These are phyloP conservation scores for Temnothorax longispinosus DNA, from an alignment of 1,140 invertebrate species.

Conservation along the genomic window DNA sequence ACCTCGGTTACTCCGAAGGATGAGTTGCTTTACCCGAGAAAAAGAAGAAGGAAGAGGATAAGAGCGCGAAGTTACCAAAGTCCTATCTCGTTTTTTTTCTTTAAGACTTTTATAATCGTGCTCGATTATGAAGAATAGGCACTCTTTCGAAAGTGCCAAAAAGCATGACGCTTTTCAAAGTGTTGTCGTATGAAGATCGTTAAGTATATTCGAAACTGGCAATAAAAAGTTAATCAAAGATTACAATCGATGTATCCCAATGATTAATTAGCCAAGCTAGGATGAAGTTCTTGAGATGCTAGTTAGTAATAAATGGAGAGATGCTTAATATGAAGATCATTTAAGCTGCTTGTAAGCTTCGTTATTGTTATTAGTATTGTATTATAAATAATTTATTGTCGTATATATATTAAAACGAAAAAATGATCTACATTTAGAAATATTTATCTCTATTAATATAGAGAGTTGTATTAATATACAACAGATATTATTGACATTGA, in stretches of 20 bases:
- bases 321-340: background rate
- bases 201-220: background rate
- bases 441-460: background rate
- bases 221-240: conserved; percentile 10
- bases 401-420: background rate
- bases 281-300: background rate
- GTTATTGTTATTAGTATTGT: conserved; percentile 22
- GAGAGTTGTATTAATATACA: background rate
- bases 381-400: conserved; percentile 43
- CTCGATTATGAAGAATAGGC: conserved; percentile 24
- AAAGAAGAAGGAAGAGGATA: background rate
- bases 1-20: conserved; percentile 5
- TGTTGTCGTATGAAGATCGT: background rate
- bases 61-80: conserved; percentile 45
- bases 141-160: conserved; percentile 25
- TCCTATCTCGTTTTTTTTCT: conserved; percentile 6
- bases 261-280: background rate
- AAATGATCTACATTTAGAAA: background rate
- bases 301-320: background rate
- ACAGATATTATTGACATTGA: background rate
- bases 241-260: background rate
- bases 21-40: background rate
- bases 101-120: conserved; percentile 6
- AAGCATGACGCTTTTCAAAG: conserved; percentile 1
- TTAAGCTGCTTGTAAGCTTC: background rate